Conservation (phyloP, 2,888 invertebrate genomes). For the Cordilura impudica region DNA sequence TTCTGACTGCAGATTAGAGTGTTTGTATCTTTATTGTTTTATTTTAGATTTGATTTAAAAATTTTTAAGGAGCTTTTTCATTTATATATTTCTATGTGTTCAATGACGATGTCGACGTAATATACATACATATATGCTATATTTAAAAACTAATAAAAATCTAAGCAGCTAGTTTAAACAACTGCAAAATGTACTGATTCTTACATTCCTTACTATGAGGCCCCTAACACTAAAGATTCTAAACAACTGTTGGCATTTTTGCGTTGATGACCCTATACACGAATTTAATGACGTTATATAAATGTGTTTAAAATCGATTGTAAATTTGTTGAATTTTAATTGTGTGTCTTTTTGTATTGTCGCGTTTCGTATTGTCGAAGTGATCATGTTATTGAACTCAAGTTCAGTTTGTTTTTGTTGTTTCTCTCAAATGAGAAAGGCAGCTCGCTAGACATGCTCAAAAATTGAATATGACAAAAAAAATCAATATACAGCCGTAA, state of each 20-base stretch:
- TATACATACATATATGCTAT: background rate
- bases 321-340: slow-evolving; percentile 5
- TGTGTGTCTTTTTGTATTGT: background rate
- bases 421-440: too few species aligned
- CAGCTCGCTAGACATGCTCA: too few species aligned
- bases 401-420: background rate
- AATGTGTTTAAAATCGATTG: slow-evolving; percentile 33
- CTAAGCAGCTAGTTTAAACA: too few species aligned
- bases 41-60: slow-evolving; percentile 23
- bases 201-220: background rate
- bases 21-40: slow-evolving; percentile 33
- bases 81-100: slow-evolving; percentile 8
- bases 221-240: background rate
- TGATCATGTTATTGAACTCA: background rate
- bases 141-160: too few species aligned
- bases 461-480: too few species aligned
- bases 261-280: slow-evolving; percentile 2
- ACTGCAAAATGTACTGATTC: slow-evolving; percentile 15
- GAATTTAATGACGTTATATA: slow-evolving; percentile 24
- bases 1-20: slow-evolving; percentile 10
- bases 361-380: background rate
- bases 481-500: too few species aligned
- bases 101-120: slow-evolving; percentile 25
- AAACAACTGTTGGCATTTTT: background rate
- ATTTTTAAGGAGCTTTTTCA: background rate